Evolutionary conservation across 2,113 vertebrate genomes (phyloP).

Genomic region (Rhynchomys soricoides): DNA sequence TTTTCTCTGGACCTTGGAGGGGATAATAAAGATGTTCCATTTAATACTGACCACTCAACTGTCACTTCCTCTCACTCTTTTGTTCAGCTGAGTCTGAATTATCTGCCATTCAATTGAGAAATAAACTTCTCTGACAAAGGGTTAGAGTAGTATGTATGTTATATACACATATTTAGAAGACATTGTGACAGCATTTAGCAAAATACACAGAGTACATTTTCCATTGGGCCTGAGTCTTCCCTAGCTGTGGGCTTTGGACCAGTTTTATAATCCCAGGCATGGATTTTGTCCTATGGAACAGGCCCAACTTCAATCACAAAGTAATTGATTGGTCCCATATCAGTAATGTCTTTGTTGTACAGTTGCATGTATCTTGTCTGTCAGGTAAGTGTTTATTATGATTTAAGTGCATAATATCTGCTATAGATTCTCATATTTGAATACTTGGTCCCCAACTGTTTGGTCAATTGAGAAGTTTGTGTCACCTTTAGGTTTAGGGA

Average conservation of each 20-base stretch:
- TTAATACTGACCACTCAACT: neutral
- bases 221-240: neutral
- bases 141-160: neutral
- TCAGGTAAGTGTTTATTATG: neutral
- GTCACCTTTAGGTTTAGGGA: neutral
- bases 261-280: neutral
- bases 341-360: neutral
- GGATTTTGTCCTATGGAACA: neutral
- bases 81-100: neutral
- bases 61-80: neutral
- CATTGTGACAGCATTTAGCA: neutral
- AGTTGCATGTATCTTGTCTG: neutral
- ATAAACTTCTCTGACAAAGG: neutral
- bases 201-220: neutral
- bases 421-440: neutral
- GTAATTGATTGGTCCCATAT: neutral
- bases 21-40: neutral
- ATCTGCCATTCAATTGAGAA: neutral
- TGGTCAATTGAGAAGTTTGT: neutral
- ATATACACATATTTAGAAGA: neutral
- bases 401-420: neutral
- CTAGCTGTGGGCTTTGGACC: neutral
- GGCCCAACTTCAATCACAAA: neutral
- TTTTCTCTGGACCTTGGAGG: neutral
- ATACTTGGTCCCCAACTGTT: neutral